These are phyloP conservation scores for Dasysyrphus albostriatus DNA, from an alignment of 2,888 invertebrate genomes.

Conservation along the genomic window DNA sequence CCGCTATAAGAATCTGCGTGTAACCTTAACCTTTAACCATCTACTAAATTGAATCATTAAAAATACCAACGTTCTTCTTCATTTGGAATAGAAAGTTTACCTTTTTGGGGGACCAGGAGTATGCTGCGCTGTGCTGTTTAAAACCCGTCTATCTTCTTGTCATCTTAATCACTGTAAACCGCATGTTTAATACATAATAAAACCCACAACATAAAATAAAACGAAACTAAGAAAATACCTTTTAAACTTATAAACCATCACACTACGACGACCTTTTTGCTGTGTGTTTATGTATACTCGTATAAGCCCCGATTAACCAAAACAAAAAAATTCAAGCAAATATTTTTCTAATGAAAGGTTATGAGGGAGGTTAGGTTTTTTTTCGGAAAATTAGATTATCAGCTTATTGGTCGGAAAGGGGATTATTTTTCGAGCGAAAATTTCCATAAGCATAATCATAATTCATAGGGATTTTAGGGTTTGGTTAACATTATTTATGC, in stretches of 20 bases:
- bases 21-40: background rate
- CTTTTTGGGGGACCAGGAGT: background rate
- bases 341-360: slow-evolving; percentile 16
- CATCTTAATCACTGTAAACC: slow-evolving; percentile 26
- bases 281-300: background rate
- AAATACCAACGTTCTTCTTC: background rate
- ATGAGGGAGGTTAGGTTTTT: background rate
- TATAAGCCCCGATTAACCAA: slow-evolving; percentile 8
- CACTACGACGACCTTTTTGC: slow-evolving; percentile 14
- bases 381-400: slow-evolving; percentile 11
- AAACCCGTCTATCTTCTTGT: slow-evolving; percentile 4
- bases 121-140: background rate
- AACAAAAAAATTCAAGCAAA: slow-evolving; percentile 11
- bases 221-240: background rate
- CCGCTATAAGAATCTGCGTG: background rate
- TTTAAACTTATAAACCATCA: too few species aligned
- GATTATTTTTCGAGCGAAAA: background rate
- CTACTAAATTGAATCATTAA: slow-evolving; percentile 5
- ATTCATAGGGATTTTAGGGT: slow-evolving; percentile 1
- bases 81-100: background rate
- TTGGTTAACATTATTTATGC: slow-evolving; percentile 13
- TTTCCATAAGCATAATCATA: slow-evolving; percentile 16
- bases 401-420: slow-evolving; percentile 13
- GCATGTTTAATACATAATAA: background rate
- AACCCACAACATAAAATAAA: background rate